Evolutionary conservation across 2,797 vertebrate genomes (phyloP).

Genomic region (Buceros bicornis): DNA sequence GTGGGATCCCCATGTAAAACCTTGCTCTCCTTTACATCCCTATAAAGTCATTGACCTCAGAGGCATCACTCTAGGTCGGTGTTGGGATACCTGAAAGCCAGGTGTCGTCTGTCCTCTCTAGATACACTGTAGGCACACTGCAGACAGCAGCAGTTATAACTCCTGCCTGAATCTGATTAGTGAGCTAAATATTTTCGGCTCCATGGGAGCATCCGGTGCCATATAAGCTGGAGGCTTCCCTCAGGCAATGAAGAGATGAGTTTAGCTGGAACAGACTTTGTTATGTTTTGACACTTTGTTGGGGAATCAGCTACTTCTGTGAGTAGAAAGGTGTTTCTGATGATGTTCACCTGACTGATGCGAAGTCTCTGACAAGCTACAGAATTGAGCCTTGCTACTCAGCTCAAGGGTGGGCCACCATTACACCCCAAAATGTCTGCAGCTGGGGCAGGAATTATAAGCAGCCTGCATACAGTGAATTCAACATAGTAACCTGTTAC

Average conservation of each 20-base stretch:
- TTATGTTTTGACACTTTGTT: constrained; percentile 62
- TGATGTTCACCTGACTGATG: neutral
- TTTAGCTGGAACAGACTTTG: constrained; percentile 55
- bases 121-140: neutral
- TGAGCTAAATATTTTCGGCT: constrained; percentile 13
- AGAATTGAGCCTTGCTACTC: neutral
- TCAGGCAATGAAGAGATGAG: constrained; percentile 60
- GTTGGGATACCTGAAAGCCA: neutral
- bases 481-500: accelerated
- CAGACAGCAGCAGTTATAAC: neutral
- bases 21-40: neutral
- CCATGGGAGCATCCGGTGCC: neutral
- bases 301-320: constrained; percentile 54
- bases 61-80: neutral
- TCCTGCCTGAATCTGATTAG: neutral
- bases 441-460: neutral
- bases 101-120: neutral
- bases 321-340: constrained; percentile 1
- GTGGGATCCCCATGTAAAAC: accelerated
- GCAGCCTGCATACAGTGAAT: neutral
- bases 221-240: constrained; percentile 62
- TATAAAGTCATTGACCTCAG: neutral
- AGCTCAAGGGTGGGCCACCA: neutral
- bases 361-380: neutral
- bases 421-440: neutral